Evolutionary conservation across 2,888 invertebrate species (phyloP).

Genomic region (Helleia helle): DNA sequence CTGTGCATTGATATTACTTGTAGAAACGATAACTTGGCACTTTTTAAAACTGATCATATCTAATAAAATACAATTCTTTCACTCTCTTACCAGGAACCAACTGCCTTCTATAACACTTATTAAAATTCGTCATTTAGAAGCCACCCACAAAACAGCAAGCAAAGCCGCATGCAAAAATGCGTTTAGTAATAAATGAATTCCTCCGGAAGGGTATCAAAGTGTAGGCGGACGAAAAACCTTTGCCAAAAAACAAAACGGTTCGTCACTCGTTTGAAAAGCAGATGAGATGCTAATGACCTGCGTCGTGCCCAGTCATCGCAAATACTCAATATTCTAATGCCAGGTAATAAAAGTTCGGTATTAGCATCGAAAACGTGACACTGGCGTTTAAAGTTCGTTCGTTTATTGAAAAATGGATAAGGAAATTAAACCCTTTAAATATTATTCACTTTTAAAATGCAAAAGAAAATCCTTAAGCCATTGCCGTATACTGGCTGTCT

Average conservation of each 20-base stretch:
- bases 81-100: too few relatives aligned
- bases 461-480: too few relatives aligned
- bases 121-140: too few relatives aligned
- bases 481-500: too few relatives aligned
- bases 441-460: background rate
- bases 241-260: constrained; percentile 6
- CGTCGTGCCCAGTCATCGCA: constrained; percentile 15
- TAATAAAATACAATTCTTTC: too few relatives aligned
- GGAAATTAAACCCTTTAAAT: background rate
- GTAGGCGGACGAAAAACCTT: constrained; percentile 1
- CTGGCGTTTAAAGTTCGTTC: constrained; percentile 3
- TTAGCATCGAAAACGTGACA: constrained; percentile 14
- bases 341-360: constrained; percentile 14
- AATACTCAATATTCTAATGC: constrained; percentile 16
- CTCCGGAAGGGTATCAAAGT: background rate
- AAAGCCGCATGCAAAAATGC: too few relatives aligned
- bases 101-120: too few relatives aligned
- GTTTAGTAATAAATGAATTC: background rate
- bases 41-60: too few relatives aligned
- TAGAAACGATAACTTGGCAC: too few relatives aligned
- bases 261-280: constrained; percentile 13
- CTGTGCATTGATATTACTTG: too few relatives aligned
- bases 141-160: too few relatives aligned
- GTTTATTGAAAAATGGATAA: background rate
- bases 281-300: constrained; percentile 26